These are phyloP conservation scores for Taenioides sp. DNA, from an alignment of 2,797 vertebrate genomes.

Conservation along the genomic window DNA sequence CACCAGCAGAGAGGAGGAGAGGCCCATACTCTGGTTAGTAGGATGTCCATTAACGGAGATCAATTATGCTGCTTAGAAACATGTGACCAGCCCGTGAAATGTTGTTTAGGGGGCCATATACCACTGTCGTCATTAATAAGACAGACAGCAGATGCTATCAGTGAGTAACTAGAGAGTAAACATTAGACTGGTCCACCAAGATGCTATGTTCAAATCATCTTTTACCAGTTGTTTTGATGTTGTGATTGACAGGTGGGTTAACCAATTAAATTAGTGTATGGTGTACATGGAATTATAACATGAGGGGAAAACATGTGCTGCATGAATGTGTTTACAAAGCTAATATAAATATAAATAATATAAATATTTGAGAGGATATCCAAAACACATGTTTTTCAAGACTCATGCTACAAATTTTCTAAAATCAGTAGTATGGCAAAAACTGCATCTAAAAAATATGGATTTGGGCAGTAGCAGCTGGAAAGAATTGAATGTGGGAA, in stretches of 20 bases:
- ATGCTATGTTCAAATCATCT: no score
- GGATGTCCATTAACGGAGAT: constrained; percentile 8
- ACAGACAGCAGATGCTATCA: constrained; percentile 15
- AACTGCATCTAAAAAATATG: no score
- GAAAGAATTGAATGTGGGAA: no score
- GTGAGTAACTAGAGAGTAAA: background rate
- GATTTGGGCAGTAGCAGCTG: no score
- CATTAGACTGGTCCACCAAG: background rate
- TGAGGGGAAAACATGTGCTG: no score
- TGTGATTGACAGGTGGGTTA: no score
- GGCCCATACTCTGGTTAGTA: constrained; percentile 7
- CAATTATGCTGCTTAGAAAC: constrained; percentile 4
- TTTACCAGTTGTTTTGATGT: no score
- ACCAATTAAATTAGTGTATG: background rate
- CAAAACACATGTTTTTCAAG: no score
- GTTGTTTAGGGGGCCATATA: constrained; percentile 9
- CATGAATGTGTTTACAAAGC: no score
- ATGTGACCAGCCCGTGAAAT: constrained; percentile 11
- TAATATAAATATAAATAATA: no score
- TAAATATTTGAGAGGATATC: no score
- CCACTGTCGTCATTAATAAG: constrained; percentile 13
- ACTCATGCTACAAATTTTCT: background rate
- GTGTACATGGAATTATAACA: background rate
- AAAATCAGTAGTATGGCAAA: background rate
- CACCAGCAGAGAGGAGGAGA: background rate